Evolutionary conservation across 2,113 vertebrate species (phyloP).

Genomic region (Echinops telfairi): DNA sequence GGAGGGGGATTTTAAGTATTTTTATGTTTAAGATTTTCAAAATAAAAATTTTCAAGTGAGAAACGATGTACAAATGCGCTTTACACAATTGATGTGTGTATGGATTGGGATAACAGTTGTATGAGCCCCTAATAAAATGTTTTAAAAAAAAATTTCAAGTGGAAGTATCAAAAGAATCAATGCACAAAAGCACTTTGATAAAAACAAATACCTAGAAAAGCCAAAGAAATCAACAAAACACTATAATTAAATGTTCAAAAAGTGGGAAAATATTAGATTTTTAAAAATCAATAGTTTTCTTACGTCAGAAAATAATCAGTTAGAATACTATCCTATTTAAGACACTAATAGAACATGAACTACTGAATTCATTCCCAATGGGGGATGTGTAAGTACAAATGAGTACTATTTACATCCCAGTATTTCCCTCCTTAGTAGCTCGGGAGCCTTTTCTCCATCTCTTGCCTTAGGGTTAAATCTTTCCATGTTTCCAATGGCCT

Average conservation of each 20-base stretch:
- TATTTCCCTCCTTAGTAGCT: background rate
- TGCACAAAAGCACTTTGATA: background rate
- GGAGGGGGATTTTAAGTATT: background rate
- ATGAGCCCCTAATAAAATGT: too few species aligned
- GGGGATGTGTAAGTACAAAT: background rate
- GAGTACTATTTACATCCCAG: rapidly evolving
- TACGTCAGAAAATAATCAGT: background rate
- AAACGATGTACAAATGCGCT: too few species aligned
- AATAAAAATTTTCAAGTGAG: conserved; percentile 57
- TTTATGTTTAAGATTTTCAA: conserved; percentile 34
- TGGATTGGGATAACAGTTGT: too few species aligned
- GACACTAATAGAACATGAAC: background rate
- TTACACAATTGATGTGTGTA: too few species aligned
- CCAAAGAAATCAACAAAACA: background rate
- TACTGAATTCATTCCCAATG: background rate
- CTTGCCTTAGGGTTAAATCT: background rate
- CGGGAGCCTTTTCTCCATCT: background rate
- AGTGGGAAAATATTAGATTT: background rate
- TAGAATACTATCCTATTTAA: background rate
- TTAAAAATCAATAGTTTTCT: conserved; percentile 20
- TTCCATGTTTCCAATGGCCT: background rate
- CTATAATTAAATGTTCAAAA: conserved; percentile 27
- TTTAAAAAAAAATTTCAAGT: background rate
- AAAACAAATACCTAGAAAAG: conserved; percentile 21
- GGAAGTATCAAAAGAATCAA: background rate